phyloP scores from a whole-genome alignment of 2,113 vertebrate species.

The Marmota monax region DNA sequence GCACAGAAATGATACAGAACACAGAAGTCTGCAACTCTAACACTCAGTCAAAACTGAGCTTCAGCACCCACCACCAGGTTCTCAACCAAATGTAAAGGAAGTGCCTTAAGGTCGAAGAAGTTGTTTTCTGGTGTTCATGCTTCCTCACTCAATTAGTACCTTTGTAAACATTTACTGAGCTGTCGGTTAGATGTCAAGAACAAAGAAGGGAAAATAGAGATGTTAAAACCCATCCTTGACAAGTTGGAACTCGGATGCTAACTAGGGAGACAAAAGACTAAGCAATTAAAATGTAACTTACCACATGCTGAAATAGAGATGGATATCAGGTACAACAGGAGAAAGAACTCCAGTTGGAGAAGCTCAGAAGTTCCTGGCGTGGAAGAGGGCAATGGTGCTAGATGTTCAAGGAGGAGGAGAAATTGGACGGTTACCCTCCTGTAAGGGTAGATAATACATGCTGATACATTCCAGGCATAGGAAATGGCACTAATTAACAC shows the following conservation, averaged over 20 bases:
- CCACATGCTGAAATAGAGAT: neutral
- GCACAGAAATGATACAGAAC: neutral
- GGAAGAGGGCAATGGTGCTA: neutral
- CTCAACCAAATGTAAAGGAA: slow-evolving; percentile 28
- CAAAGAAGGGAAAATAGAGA: neutral
- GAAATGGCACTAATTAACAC: neutral
- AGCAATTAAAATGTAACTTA: slow-evolving; percentile 52
- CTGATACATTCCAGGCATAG: neutral
- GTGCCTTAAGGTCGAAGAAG: neutral
- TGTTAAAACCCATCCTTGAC: slow-evolving; percentile 44
- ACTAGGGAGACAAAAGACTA: neutral
- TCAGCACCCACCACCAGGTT: neutral
- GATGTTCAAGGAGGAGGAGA: neutral
- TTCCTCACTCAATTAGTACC: slow-evolving; percentile 38
- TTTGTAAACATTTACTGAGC: slow-evolving; percentile 15
- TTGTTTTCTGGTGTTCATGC: neutral
- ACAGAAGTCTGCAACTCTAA: neutral
- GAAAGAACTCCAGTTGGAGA: neutral
- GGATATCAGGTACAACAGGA: neutral
- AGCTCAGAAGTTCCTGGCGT: neutral
- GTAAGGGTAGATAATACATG: neutral
- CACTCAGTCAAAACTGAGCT: neutral
- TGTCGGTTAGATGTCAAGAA: slow-evolving; percentile 47
- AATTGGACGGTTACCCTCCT: neutral
- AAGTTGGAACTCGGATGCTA: neutral